These are phyloP conservation scores for Clarias magur DNA, from an alignment of 2,113 vertebrate species.

Conservation along the genomic window DNA sequence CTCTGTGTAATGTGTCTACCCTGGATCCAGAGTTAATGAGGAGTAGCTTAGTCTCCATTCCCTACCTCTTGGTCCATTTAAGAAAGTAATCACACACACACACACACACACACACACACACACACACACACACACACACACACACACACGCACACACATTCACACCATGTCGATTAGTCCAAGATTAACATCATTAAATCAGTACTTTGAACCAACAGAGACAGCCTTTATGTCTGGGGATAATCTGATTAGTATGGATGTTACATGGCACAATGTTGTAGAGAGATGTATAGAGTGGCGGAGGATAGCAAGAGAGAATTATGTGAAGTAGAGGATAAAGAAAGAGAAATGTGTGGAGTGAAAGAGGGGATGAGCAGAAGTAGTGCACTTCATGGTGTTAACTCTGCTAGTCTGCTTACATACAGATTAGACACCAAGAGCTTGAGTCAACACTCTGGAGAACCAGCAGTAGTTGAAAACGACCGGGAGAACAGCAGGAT, in stretches of 20 bases:
- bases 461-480: background rate
- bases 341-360: background rate
- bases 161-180: constrained; percentile 20
- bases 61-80: constrained; percentile 21
- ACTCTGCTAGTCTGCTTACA: constrained; percentile 26
- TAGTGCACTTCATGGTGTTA: constrained; percentile 13
- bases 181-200: constrained; percentile 39
- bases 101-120: constrained; percentile 21
- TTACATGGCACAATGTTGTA: background rate
- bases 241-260: constrained; percentile 8
- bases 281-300: background rate
- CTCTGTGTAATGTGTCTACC: constrained; percentile 40
- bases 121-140: constrained; percentile 7
- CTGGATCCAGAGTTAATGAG: constrained; percentile 47
- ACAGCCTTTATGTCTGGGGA: too few relatives aligned
- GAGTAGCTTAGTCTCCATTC: constrained; percentile 28
- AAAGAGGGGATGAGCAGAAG: background rate
- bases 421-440: constrained; percentile 30
- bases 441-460: constrained; percentile 20
- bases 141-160: too few relatives aligned
- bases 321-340: background rate
- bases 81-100: constrained; percentile 15
- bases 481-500: background rate
- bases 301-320: background rate
- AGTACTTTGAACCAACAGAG: constrained; percentile 7